Evolutionary conservation across 2,888 invertebrate species (phyloP), one percentile per base, ranked within the genome.

Genomic region (Drosophila recens): DNA sequence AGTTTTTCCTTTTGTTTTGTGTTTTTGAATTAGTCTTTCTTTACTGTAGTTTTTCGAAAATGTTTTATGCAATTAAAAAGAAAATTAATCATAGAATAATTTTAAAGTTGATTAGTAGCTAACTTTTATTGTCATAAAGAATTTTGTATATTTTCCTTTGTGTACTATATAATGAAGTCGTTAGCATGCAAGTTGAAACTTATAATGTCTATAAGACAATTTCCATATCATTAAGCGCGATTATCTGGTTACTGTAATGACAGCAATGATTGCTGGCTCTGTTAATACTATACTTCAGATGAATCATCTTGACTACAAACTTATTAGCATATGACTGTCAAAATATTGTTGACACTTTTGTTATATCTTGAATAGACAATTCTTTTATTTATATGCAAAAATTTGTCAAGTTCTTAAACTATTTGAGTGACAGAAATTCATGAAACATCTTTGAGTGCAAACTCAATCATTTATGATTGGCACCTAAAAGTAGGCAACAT

Each of bases 271-370:
- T 56, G n/a, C 11, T 15, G 15, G 23, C 8, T 34, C 27, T 27
- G 15, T 6, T 58, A n/a, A 27, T 38, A 46, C 4, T 42, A 48
- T 33, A 23, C 9, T 20, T 15, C 4, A 4, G 1, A 11, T 64
- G 66, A 80, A 34, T 75, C 64, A 68, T 17, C 43, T 58, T 27
- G 27, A 42, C 11, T 53, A 63, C 56, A 67, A 57, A 17, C 46
- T 53, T 40, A 80, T 83, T 80, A 73, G 34, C 71, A 68, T 17
- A 0, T 1, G 13, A n/a, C 1, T 48, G 57, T 53, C 33, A 76
- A 79, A 49, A 27, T 27, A 34, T 68, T 49, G 49, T 52, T 75
- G 34, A 56, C 49, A 68, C 34, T 30, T 52, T 34, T 34, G 40
- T 33, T 54, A 34, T 42, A n/a, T 30, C 4, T 59, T 30, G 9